A percentile compares a stretch with the other conserved stretches of the same genome.
Conservation (phyloP, 2,113 vertebrate genomes). For the Pomatorhinus ruficollis region DNA sequence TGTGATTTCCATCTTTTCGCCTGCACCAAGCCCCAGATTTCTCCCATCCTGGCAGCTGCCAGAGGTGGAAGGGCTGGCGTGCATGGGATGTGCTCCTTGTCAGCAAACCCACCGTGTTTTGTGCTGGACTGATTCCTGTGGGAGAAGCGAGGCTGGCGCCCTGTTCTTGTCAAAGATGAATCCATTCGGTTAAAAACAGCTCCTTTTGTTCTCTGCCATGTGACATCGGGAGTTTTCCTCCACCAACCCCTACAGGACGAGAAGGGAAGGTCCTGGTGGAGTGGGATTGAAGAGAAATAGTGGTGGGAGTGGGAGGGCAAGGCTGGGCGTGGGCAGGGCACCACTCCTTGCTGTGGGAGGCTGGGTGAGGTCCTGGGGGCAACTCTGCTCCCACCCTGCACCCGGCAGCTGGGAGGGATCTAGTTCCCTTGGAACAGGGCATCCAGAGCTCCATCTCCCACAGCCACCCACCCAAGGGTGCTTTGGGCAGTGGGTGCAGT, state of each 20-base stretch:
- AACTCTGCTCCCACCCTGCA: background rate
- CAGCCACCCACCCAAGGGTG: background rate
- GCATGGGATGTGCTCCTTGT: background rate
- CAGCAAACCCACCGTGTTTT: background rate
- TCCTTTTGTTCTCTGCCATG: background rate
- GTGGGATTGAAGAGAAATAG: rapidly evolving
- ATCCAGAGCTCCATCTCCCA: background rate
- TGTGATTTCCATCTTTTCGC: background rate
- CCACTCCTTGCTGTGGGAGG: background rate
- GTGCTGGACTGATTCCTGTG: background rate
- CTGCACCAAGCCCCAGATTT: rapidly evolving
- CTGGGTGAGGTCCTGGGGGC: background rate
- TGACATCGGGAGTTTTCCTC: background rate
- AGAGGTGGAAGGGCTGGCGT: background rate
- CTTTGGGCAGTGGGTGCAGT: background rate
- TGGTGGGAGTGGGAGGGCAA: background rate
- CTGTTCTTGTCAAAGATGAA: rapidly evolving
- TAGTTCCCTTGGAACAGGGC: background rate
- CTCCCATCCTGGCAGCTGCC: background rate
- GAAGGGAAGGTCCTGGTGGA: background rate
- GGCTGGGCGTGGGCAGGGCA: background rate
- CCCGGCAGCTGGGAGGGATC: background rate
- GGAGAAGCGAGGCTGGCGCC: background rate
- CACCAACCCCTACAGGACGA: background rate
- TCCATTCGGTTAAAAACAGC: background rate